Conservation (phyloP, 1,140 invertebrate species). For the Phenacoccus solenopsis region DNA sequence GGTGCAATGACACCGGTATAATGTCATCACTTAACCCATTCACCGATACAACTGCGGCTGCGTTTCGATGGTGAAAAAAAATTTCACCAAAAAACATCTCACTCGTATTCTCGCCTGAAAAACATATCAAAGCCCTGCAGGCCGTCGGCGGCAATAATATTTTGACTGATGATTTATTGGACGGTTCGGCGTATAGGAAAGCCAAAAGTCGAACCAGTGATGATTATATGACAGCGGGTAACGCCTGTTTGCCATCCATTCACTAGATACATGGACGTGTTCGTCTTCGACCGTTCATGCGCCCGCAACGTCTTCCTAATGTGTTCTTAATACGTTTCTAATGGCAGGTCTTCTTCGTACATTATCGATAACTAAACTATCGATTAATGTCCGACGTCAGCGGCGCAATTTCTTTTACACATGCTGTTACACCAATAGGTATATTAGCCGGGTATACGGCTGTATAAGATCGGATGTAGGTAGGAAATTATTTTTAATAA, state of each 20-base stretch:
- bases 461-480: too few relatives aligned
- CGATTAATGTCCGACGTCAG: constrained; percentile 2
- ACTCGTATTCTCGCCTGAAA: background rate
- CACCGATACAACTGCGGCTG: too few relatives aligned
- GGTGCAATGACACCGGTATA: too few relatives aligned
- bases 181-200: background rate
- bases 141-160: constrained; percentile 8
- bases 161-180: constrained; percentile 14
- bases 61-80: too few relatives aligned
- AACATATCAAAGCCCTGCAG: background rate
- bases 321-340: constrained; percentile 18
- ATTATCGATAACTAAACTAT: constrained; percentile 12
- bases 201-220: background rate
- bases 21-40: too few relatives aligned
- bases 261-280: background rate
- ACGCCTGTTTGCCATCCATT: constrained; percentile 14
- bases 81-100: background rate
- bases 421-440: too few relatives aligned
- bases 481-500: too few relatives aligned
- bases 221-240: constrained; percentile 16
- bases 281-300: background rate
- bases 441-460: too few relatives aligned
- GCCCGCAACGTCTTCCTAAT: constrained; percentile 8
- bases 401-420: background rate
- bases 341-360: background rate